Percentiles rank a stretch among this genome's conserved stretches.
These are phyloP conservation scores for Lithophane socia DNA, from an alignment of 2,888 invertebrate genomes.

Conservation along the genomic window DNA sequence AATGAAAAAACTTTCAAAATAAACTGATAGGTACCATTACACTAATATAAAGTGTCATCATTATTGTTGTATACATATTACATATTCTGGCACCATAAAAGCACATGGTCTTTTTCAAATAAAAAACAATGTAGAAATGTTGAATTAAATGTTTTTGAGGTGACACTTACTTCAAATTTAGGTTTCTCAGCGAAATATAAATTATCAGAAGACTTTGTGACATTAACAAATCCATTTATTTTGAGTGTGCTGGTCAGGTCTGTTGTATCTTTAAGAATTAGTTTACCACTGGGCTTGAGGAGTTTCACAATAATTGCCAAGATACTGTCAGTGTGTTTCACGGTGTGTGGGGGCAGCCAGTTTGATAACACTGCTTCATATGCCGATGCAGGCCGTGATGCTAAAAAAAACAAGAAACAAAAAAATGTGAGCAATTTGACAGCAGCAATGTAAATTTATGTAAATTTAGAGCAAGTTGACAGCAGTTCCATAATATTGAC, in stretches of 20 bases:
- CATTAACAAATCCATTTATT: conserved; percentile 91
- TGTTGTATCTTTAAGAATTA: conserved; percentile 88
- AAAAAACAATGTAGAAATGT: background rate
- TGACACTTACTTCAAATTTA: conserved; percentile 91
- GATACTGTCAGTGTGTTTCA: conserved; percentile 84
- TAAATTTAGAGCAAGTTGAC: background rate
- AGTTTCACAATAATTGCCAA: conserved; percentile 91
- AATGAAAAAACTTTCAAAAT: background rate
- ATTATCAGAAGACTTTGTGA: conserved; percentile 75
- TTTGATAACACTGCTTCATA: conserved; percentile 92
- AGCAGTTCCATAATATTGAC: conserved; percentile 1
- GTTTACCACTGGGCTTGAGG: conserved; percentile 91
- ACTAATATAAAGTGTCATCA: too few relatives aligned
- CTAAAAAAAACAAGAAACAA: conserved; percentile 74
- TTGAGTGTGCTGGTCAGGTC: conserved; percentile 89
- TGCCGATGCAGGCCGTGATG: conserved; percentile 89
- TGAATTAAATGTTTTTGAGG: background rate
- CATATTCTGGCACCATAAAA: background rate
- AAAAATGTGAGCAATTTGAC: background rate
- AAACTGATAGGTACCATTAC: background rate
- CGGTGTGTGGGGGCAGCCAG: conserved; percentile 81
- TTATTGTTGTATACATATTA: background rate
- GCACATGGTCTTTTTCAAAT: background rate
- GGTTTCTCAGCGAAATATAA: conserved; percentile 91
- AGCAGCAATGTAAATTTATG: background rate